These are phyloP conservation scores for Brenthis ino DNA, from an alignment of 2,888 invertebrate species.

Conservation along the genomic window DNA sequence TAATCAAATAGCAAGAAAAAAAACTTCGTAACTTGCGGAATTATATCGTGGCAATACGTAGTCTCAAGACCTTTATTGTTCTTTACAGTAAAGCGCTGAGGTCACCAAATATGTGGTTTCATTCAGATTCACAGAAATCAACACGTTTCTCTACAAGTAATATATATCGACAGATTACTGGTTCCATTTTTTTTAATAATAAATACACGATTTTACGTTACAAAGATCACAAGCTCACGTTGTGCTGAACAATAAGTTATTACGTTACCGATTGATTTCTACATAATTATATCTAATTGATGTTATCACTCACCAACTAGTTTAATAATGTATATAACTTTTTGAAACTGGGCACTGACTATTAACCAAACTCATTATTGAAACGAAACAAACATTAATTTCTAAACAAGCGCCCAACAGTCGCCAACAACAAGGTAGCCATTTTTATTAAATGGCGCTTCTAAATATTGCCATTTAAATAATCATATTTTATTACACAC, in stretches of 20 bases:
- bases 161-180: neutral
- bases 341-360: slow-evolving; percentile 52
- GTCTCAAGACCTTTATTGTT: slow-evolving; percentile 39
- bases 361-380: slow-evolving; percentile 60
- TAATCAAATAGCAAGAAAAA: slow-evolving; percentile 8
- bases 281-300: slow-evolving; percentile 29
- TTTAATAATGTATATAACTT: slow-evolving; percentile 50
- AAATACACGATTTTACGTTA: slow-evolving; percentile 42
- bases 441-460: slow-evolving; percentile 70
- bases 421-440: slow-evolving; percentile 81
- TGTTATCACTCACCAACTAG: slow-evolving; percentile 58
- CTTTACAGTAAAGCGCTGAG: slow-evolving; percentile 35
- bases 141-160: slow-evolving; percentile 2
- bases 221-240: slow-evolving; percentile 63
- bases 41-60: slow-evolving; percentile 37
- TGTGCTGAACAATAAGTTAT: slow-evolving; percentile 54
- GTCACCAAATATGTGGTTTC: slow-evolving; percentile 34
- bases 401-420: slow-evolving; percentile 76
- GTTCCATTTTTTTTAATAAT: slow-evolving; percentile 6
- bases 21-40: slow-evolving; percentile 28
- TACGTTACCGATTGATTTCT: slow-evolving; percentile 41
- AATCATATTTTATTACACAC: neutral
- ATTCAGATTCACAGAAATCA: slow-evolving; percentile 15
- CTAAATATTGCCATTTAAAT: slow-evolving; percentile 44
- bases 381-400: slow-evolving; percentile 73